Evolutionary conservation across 2,888 invertebrate species (phyloP).

Genomic region (Drosophila falleni): DNA sequence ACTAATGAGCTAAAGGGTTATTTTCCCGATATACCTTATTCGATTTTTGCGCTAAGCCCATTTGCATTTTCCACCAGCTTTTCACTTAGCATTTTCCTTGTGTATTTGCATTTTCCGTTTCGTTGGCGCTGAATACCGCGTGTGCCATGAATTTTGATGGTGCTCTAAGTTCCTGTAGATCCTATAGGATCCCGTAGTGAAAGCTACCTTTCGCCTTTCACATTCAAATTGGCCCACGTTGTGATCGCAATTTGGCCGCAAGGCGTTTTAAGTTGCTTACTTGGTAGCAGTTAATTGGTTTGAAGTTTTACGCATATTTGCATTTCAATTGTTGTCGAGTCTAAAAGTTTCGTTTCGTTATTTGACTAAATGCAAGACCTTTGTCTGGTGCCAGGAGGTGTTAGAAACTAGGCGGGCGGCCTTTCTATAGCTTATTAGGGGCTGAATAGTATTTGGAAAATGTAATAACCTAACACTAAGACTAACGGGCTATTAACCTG

Average conservation of each 20-base stretch:
- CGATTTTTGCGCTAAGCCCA: constrained; percentile 49
- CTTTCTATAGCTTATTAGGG: constrained; percentile 48
- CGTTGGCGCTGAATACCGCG: constrained; percentile 75
- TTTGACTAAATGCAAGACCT: constrained; percentile 21
- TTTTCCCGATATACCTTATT: not conserved
- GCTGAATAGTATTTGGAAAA: constrained; percentile 20
- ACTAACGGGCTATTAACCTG: constrained; percentile 36
- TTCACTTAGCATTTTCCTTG: constrained; percentile 14
- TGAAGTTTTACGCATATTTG: constrained; percentile 73
- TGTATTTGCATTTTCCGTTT: constrained; percentile 71
- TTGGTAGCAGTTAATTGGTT: constrained; percentile 76
- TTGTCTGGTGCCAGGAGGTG: constrained; percentile 57
- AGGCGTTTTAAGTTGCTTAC: constrained; percentile 77
- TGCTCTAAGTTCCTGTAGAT: constrained; percentile 25
- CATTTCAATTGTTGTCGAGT: constrained; percentile 46
- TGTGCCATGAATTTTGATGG: constrained; percentile 67
- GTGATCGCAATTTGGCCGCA: constrained; percentile 53
- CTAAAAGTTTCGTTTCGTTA: not conserved
- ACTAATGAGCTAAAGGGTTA: constrained; percentile 70
- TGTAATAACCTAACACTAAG: constrained; percentile 7
- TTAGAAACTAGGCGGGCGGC: constrained; percentile 58
- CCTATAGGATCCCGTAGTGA: constrained; percentile 66
- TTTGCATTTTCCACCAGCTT: constrained; percentile 65
- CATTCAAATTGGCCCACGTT: constrained; percentile 67
- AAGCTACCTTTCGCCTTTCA: constrained; percentile 60